phyloP scores from a whole-genome alignment of 2,888 invertebrate species.

The Beris chalybata region DNA sequence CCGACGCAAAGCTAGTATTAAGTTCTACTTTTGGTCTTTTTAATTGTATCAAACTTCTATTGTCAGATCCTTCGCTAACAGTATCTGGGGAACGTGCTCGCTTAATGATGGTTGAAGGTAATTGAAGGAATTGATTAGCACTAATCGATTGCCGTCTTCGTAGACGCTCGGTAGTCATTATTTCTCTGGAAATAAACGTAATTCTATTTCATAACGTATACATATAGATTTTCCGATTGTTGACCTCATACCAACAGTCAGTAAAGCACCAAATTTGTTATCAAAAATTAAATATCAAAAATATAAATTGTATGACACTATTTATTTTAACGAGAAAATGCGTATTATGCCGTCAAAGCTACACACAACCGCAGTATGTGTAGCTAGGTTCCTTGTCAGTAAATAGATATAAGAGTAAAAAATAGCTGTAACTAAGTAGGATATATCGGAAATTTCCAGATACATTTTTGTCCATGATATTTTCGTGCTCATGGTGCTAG shows the following conservation, averaged over 20 bases:
- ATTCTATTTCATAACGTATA: too few species aligned
- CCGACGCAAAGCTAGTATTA: neutral
- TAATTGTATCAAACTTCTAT: neutral
- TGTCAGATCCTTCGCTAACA: conserved; percentile 41
- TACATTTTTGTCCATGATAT: too few species aligned
- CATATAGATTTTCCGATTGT: neutral
- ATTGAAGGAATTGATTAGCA: neutral
- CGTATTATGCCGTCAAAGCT: too few species aligned
- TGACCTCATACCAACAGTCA: conserved; percentile 48
- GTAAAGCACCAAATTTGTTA: conserved; percentile 34
- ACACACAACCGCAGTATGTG: too few species aligned
- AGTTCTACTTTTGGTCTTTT: conserved; percentile 3
- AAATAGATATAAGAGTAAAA: too few species aligned
- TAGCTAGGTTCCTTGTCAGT: too few species aligned
- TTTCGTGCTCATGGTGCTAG: too few species aligned
- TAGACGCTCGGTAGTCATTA: conserved; percentile 8
- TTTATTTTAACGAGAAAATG: too few species aligned
- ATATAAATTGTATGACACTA: too few species aligned
- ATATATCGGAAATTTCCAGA: too few species aligned
- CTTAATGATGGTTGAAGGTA: conserved; percentile 40
- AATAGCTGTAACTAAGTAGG: too few species aligned
- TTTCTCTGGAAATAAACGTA: conserved; percentile 15
- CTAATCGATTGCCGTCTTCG: conserved; percentile 18
- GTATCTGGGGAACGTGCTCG: conserved; percentile 51
- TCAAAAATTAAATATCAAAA: too few species aligned